These are phyloP conservation scores for Takifugu rubripes DNA, from an alignment of 2,797 vertebrate genomes.

Conservation along the genomic window DNA sequence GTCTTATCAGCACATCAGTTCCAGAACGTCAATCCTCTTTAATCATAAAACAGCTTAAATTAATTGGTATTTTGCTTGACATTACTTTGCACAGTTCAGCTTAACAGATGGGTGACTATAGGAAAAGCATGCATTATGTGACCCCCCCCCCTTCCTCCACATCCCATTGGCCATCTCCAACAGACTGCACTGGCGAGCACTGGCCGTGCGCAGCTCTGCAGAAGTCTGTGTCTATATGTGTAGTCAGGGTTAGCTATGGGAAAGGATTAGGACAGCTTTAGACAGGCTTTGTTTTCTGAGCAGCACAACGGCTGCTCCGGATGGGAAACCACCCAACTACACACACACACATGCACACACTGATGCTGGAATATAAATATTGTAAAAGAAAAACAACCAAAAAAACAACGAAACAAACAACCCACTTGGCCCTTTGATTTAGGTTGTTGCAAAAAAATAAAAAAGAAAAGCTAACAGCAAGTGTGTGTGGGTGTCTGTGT, in stretches of 20 bases:
- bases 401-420: slow-evolving; percentile 35
- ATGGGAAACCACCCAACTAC: slow-evolving; percentile 67
- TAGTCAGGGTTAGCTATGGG: slow-evolving; percentile 68
- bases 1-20: neutral
- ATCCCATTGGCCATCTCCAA: slow-evolving; percentile 40
- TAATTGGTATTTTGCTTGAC: slow-evolving; percentile 1
- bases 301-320: slow-evolving; percentile 64
- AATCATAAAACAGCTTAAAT: slow-evolving; percentile 7
- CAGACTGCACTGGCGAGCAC: slow-evolving; percentile 61
- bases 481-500: slow-evolving; percentile 7
- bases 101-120: slow-evolving; percentile 42
- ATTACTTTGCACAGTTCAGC: slow-evolving; percentile 7
- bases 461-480: neutral
- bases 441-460: too few species aligned
- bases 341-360: slow-evolving; percentile 33
- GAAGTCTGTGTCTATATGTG: slow-evolving; percentile 47
- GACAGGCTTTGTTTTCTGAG: slow-evolving; percentile 78
- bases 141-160: neutral
- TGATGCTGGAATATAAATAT: slow-evolving; percentile 21
- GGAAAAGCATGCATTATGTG: slow-evolving; percentile 19
- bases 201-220: slow-evolving; percentile 66
- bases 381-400: slow-evolving; percentile 9
- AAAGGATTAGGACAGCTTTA: slow-evolving; percentile 79
- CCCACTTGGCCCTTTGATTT: slow-evolving; percentile 30
- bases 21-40: slow-evolving; percentile 7